phyloP scores from a whole-genome alignment of 2,888 invertebrate genomes.

The Geophilus truncorum region DNA sequence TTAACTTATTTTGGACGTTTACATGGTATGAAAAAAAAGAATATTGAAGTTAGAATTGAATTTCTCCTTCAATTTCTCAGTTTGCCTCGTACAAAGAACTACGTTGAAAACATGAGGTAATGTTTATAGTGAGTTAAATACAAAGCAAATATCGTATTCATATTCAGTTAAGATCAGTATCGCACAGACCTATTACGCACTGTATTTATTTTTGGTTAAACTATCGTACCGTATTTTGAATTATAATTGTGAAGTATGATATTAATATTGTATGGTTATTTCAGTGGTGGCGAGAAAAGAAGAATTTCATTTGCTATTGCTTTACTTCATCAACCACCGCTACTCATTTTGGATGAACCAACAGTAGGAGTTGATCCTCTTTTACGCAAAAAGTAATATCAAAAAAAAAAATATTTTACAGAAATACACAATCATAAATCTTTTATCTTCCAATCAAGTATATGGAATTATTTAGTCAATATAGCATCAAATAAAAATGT shows the following conservation, averaged over 20 bases:
- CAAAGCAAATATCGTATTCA: no score
- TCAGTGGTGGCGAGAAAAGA: conserved; percentile 49
- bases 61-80: neutral
- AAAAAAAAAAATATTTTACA: neutral
- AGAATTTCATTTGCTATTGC: conserved; percentile 48
- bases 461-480: conserved; percentile 49
- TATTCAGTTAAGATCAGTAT: no score
- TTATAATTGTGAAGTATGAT: no score
- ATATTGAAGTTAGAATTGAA: neutral
- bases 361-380: conserved; percentile 52
- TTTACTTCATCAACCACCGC: conserved; percentile 46
- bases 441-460: conserved; percentile 41
- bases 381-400: conserved; percentile 47
- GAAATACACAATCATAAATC: no score
- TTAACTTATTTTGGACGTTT: neutral
- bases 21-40: neutral
- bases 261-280: no score
- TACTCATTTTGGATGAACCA: conserved; percentile 49
- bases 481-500: conserved; percentile 45
- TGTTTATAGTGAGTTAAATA: neutral
- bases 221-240: no score
- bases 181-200: no score
- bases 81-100: neutral
- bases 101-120: neutral
- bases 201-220: no score